These are phyloP conservation scores for Frieseomelitta varia DNA, from an alignment of 1,140 invertebrate species.

Conservation along the genomic window DNA sequence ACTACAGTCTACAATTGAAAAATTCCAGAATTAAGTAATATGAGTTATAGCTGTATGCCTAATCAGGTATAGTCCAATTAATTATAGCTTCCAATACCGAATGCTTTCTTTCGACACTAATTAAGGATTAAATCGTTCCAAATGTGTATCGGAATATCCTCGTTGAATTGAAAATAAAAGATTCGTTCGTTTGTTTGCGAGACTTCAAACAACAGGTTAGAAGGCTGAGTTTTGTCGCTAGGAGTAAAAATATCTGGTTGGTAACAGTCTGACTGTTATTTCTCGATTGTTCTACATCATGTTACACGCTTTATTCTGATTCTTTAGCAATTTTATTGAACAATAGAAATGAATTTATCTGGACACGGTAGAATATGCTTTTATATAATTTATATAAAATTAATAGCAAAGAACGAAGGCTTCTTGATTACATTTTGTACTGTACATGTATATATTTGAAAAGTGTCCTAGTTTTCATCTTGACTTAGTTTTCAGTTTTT, in stretches of 20 bases:
- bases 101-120: too few relatives aligned
- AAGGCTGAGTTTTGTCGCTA: neutral
- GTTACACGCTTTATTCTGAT: neutral
- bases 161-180: neutral
- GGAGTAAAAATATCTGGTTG: neutral
- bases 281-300: too few relatives aligned
- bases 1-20: too few relatives aligned
- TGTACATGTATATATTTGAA: neutral
- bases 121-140: neutral
- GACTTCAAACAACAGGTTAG: neutral
- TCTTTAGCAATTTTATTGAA: neutral
- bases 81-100: too few relatives aligned
- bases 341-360: neutral
- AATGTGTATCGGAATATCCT: too few relatives aligned
- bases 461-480: neutral
- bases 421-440: neutral
- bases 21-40: too few relatives aligned
- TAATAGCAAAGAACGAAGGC: neutral
- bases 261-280: neutral
- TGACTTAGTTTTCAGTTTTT: neutral
- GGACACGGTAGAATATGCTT: neutral
- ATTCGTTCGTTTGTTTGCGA: neutral
- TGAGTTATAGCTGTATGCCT: too few relatives aligned
- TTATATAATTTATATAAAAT: neutral
- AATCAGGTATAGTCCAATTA: too few relatives aligned